These are phyloP conservation scores for Hippolais icterina DNA, from an alignment of 2,113 vertebrate species.

Conservation along the genomic window DNA sequence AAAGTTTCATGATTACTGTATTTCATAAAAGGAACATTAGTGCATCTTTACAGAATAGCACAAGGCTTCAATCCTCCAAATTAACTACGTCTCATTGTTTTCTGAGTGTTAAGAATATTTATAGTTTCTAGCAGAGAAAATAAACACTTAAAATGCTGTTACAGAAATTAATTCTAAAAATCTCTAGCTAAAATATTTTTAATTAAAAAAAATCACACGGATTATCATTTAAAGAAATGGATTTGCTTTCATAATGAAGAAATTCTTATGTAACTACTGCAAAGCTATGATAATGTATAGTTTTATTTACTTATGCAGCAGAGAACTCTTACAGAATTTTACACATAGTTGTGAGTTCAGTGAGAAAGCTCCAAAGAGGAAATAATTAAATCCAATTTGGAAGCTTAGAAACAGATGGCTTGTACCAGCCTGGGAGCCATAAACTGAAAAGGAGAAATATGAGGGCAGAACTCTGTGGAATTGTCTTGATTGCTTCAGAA, in stretches of 20 bases:
- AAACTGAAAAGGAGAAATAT: neutral
- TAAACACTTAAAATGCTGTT: neutral
- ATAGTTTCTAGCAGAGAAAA: neutral
- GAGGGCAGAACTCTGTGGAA: neutral
- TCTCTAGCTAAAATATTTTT: neutral
- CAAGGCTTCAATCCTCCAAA: neutral
- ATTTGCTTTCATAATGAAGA: neutral
- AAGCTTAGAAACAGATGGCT: conserved; percentile 41
- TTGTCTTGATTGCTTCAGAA: neutral
- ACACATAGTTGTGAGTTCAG: neutral
- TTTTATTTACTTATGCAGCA: neutral
- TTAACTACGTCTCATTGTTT: neutral
- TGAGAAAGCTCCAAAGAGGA: neutral
- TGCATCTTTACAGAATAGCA: neutral
- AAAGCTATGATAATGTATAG: neutral
- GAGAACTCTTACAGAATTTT: neutral
- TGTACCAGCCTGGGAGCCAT: neutral
- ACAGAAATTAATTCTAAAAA: neutral
- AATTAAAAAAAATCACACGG: neutral
- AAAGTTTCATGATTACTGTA: neutral
- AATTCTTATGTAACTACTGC: neutral
- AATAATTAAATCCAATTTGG: conserved; percentile 45
- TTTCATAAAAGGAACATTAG: neutral
- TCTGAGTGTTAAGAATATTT: neutral
- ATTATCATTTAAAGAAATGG: neutral